Evolutionary conservation across 2,797 vertebrate species (phyloP).

Genomic region (Picus viridis): DNA sequence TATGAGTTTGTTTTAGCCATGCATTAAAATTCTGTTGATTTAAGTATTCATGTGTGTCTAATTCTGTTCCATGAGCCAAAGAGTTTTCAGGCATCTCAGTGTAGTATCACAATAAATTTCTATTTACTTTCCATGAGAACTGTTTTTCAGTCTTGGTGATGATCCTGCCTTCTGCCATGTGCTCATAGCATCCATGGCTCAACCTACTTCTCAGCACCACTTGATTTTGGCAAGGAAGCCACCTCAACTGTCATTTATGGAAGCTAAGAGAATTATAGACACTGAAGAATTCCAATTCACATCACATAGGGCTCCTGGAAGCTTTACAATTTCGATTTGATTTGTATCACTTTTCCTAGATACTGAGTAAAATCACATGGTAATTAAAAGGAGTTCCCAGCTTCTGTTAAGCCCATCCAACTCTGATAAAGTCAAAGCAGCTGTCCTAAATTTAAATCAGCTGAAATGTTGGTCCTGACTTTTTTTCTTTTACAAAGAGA

Average conservation of each 20-base stretch:
- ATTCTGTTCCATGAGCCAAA: slow-evolving; percentile 1
- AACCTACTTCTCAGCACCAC: not conserved
- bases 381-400: not conserved
- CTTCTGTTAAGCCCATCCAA: not conserved
- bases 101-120: slow-evolving; percentile 12
- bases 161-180: not conserved
- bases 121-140: not conserved
- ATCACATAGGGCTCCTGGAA: not conserved
- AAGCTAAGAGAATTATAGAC: not conserved
- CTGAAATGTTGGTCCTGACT: not conserved
- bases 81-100: slow-evolving; percentile 20
- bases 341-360: slow-evolving; percentile 26
- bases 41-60: slow-evolving; percentile 35
- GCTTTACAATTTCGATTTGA: not conserved
- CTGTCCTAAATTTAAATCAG: slow-evolving; percentile 3
- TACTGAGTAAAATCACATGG: not conserved
- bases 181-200: not conserved
- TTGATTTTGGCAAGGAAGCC: not conserved
- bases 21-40: slow-evolving; percentile 31
- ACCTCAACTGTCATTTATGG: not conserved
- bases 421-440: not conserved
- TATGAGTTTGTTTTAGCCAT: slow-evolving; percentile 24
- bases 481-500: not conserved
- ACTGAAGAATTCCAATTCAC: not conserved
- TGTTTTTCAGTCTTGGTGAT: not conserved